Conservation (phyloP, 2,113 vertebrate species). For the Parotia lawesii region DNA sequence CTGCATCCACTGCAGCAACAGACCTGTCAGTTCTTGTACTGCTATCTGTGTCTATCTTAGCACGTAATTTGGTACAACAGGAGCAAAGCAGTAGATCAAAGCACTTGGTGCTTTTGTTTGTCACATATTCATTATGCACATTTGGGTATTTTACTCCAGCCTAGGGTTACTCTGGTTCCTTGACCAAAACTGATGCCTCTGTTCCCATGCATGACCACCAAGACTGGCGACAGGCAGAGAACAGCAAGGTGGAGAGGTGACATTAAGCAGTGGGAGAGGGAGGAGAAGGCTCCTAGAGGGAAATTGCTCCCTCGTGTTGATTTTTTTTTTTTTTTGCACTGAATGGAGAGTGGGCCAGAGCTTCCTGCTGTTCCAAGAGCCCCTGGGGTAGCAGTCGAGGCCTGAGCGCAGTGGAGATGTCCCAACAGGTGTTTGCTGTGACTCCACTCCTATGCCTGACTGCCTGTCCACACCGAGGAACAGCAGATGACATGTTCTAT, state of each 20-base stretch:
- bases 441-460: background rate
- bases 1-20: background rate
- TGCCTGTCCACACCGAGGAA: background rate
- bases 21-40: background rate
- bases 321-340: background rate
- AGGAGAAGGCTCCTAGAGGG: background rate
- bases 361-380: background rate
- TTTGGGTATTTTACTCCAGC: background rate
- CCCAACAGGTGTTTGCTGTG: background rate
- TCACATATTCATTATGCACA: background rate
- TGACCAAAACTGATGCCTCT: background rate
- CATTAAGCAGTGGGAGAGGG: background rate
- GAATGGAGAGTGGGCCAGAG: background rate
- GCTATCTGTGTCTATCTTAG: background rate
- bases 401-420: background rate
- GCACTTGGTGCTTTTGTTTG: background rate
- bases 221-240: accelerated
- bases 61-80: background rate
- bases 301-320: background rate
- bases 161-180: background rate
- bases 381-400: no score
- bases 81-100: background rate
- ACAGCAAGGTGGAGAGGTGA: background rate
- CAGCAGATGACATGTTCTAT: accelerated
- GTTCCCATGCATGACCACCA: background rate